Percentiles rank a stretch among this genome's conserved stretches.
Evolutionary conservation across 1,140 invertebrate genomes (phyloP).

Genomic region (Alviniconcha marisindica): DNA sequence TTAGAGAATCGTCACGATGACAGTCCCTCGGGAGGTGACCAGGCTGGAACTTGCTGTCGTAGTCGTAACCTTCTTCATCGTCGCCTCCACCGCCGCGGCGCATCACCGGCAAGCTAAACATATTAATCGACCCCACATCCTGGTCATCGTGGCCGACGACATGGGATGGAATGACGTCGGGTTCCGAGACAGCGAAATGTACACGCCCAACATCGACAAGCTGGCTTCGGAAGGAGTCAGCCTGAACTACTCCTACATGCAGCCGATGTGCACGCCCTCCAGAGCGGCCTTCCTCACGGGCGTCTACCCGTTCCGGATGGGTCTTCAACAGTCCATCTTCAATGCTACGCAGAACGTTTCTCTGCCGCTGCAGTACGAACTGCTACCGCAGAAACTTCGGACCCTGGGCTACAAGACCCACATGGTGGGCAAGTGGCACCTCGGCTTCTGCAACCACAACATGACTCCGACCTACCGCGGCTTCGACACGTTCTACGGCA

Average conservation of each 20-base stretch:
- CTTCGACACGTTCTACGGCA: constrained; percentile 73
- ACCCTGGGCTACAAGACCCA: constrained; percentile 71
- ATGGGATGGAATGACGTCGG: constrained; percentile 63
- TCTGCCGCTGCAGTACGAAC: constrained; percentile 66
- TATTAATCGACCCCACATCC: no score
- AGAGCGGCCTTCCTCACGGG: not conserved
- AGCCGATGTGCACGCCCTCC: constrained; percentile 64
- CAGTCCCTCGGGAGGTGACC: no score
- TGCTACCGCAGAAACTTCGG: constrained; percentile 66
- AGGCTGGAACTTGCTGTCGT: no score
- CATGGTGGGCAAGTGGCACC: constrained; percentile 75
- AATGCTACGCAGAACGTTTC: not conserved
- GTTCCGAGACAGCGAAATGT: constrained; percentile 60
- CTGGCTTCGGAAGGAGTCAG: constrained; percentile 63
- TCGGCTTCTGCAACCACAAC: constrained; percentile 72
- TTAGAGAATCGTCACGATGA: no score
- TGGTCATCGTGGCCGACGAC: no score
- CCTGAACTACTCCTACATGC: constrained; percentile 67
- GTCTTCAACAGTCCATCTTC: not conserved
- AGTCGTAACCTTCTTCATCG: no score
- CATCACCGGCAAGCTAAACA: no score
- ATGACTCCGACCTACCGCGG: constrained; percentile 69
- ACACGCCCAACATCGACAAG: constrained; percentile 66
- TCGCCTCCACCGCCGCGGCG: no score
- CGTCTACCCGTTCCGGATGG: constrained; percentile 25